Base-by-base conservation (phyloP, 2,113 vertebrate species). In the Entosphenus tridentatus region DNA sequence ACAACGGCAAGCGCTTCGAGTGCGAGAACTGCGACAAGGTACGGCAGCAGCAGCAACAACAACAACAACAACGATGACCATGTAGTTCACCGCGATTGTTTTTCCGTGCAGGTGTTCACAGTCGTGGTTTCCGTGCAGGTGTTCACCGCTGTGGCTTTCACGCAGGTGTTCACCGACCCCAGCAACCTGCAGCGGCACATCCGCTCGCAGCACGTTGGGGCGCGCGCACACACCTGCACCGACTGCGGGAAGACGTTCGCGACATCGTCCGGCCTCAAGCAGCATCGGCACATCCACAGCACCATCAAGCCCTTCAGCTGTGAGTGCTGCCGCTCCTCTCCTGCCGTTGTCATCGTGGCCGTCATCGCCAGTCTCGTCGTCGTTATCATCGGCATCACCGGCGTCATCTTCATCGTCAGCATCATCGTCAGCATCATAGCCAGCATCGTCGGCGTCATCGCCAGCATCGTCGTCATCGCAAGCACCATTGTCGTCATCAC, bases 151-250 rank as follows among this genome's bases (percentile, higher is more conserved):
- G 39, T 39, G 39, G 81, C 85, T 83, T 86, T 87, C 87, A 88
- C 95, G 91, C 93, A 98, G 93, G 92, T 96, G 85, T 98, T 98
- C 86, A 98, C 93, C 84, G 93, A 98, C 88, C 93, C 93, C 83
- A 96, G 92, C 86, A 98, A 98, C 89, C 91, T 98, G 71, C 93
- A 98, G 87, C 91, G 93, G 79, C 93, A 98, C 79, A 96, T 98
- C 79, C 89, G 93, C 80, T 98, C 93, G 12, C 93, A 96, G 84
- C 93, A 98, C 21, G 89, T 96, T 56, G 93, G 93, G 74, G 93
- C 93, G 62, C 84, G 92, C 79, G 89, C 91, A 68, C 93, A 98
- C 56, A 90, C 92, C 59, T 98, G 93, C 81, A 87, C 91, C 57
- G 93, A 98, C 81, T 98, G 93, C 76, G 93, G 93, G 76, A 98